phyloP scores from a whole-genome alignment of 92 coral and sea anemone species.

The Plumapathes pennacea region DNA sequence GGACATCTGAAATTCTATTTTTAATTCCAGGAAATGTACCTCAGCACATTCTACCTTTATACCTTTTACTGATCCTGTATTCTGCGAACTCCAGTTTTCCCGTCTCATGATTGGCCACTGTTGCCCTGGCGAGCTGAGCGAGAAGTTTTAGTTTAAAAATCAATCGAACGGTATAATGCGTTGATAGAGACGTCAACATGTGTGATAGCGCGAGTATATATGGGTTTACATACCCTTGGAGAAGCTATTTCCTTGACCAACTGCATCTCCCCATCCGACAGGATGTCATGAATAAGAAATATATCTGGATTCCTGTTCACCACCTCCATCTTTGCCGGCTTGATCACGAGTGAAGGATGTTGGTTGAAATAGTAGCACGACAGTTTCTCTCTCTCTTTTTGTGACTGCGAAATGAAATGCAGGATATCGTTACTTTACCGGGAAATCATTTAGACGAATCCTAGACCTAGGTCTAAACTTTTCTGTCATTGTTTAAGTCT shows the following conservation, averaged over 20 bases:
- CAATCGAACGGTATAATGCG: too few species aligned
- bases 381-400: conserved; percentile 56
- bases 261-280: conserved; percentile 80
- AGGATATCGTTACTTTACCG: too few species aligned
- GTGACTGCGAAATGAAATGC: conserved; percentile 37
- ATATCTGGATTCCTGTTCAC: conserved; percentile 71
- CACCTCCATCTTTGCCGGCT: conserved; percentile 80
- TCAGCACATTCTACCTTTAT: background rate
- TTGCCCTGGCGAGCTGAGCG: conserved; percentile 87
- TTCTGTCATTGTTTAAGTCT: too few species aligned
- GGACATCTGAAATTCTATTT: too few species aligned
- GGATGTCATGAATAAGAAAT: conserved; percentile 60
- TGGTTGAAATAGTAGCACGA: conserved; percentile 66
- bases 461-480: too few species aligned
- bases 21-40: too few species aligned
- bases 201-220: background rate
- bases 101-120: conserved; percentile 67
- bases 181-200: too few species aligned
- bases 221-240: conserved; percentile 62
- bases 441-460: too few species aligned
- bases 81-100: conserved; percentile 88
- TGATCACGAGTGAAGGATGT: conserved; percentile 62
- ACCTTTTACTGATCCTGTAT: conserved; percentile 93
- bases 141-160: background rate
- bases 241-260: conserved; percentile 62